phyloP scores from a whole-genome alignment of 2,113 vertebrate species.

The Pheucticus melanocephalus region DNA sequence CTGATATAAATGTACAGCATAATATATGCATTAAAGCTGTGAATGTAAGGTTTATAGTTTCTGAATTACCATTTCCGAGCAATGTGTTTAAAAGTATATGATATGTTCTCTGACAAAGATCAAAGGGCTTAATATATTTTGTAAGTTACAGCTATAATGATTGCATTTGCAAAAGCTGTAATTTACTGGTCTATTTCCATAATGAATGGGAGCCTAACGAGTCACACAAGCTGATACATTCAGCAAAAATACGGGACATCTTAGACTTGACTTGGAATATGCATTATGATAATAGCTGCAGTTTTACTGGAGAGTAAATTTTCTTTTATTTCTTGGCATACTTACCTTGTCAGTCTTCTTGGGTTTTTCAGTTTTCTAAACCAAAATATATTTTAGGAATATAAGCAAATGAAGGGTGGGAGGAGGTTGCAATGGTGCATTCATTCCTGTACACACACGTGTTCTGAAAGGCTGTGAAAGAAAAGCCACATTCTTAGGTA shows the following conservation, averaged over 20 bases:
- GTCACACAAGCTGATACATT: constrained; percentile 59
- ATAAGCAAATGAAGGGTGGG: neutral
- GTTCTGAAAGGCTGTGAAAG: neutral
- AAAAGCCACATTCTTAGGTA: neutral
- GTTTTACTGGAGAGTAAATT: constrained; percentile 17
- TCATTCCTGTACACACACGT: rapidly evolving
- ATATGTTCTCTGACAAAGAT: constrained; percentile 66
- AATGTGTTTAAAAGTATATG: constrained; percentile 70
- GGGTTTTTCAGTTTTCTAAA: neutral
- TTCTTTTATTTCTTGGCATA: neutral
- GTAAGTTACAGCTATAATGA: constrained; percentile 75
- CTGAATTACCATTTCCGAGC: constrained; percentile 64
- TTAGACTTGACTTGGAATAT: constrained; percentile 35
- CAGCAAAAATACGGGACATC: constrained; percentile 49
- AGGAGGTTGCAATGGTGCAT: neutral
- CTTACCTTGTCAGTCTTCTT: neutral
- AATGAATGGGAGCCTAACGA: constrained; percentile 74
- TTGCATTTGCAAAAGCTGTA: constrained; percentile 75
- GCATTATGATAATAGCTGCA: constrained; percentile 39
- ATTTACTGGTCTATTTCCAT: constrained; percentile 73
- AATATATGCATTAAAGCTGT: constrained; percentile 45
- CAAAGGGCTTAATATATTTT: constrained; percentile 75
- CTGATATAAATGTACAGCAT: constrained; percentile 23
- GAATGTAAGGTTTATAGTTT: constrained; percentile 52
- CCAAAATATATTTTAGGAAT: neutral